Conservation (phyloP, 2,113 vertebrate genomes). For the Peucedramus taeniatus region DNA sequence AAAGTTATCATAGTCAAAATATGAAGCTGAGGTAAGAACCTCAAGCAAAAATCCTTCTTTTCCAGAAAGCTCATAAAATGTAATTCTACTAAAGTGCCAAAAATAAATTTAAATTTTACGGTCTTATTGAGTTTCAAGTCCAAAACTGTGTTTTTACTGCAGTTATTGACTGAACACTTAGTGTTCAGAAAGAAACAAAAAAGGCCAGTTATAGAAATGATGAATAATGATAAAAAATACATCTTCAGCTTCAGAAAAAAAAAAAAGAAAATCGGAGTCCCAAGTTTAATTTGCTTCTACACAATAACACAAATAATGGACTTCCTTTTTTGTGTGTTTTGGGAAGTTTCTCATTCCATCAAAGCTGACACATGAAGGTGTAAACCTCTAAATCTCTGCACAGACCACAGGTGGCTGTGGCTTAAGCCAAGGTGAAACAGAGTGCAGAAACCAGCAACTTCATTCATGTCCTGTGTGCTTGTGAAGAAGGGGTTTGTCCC, state of each 20-base stretch:
- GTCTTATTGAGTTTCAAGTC: not conserved
- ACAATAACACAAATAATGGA: not conserved
- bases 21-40: not conserved
- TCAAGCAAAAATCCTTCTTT: not conserved
- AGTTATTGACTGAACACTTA: not conserved
- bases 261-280: not conserved
- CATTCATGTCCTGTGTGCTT: not conserved
- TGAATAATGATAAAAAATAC: not conserved
- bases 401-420: not conserved
- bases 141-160: not conserved
- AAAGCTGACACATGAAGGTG: not conserved
- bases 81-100: not conserved
- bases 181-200: not conserved
- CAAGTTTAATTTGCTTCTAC: constrained; percentile 43
- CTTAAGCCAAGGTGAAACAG: not conserved
- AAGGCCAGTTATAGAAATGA: not conserved
- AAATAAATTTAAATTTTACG: not conserved
- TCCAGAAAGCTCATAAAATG: not conserved
- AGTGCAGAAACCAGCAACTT: not conserved
- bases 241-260: not conserved
- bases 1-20: not conserved
- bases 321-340: not conserved
- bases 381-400: not conserved
- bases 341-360: not conserved
- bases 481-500: not conserved